Percentiles rank a stretch among this genome's conserved stretches.
Evolutionary conservation across 2,888 invertebrate genomes (phyloP).

Genomic region (Mesochorus sp.): DNA sequence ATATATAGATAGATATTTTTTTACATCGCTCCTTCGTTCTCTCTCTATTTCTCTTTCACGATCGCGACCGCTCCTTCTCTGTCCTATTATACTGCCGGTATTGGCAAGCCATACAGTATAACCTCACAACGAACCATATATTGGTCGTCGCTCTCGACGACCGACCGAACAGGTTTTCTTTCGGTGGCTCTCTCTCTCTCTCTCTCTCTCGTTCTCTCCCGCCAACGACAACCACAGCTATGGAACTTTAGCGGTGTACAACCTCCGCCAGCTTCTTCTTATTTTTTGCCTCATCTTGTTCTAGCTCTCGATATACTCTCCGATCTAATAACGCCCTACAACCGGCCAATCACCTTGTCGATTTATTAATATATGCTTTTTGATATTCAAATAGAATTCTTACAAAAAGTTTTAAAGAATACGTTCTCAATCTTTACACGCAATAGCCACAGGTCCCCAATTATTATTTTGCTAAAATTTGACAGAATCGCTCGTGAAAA

Average conservation of each 20-base stretch:
- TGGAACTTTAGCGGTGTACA: slow-evolving; percentile 43
- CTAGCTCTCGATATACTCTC: slow-evolving; percentile 33
- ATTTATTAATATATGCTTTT: slow-evolving; percentile 11
- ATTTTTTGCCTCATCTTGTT: slow-evolving; percentile 39
- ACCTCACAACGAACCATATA: slow-evolving; percentile 35
- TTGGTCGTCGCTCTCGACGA: slow-evolving; percentile 42
- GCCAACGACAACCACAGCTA: slow-evolving; percentile 19
- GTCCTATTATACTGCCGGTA: slow-evolving; percentile 45
- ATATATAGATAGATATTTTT: neutral
- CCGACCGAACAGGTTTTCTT: slow-evolving; percentile 61
- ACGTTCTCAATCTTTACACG: no score
- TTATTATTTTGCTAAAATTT: no score
- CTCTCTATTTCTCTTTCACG: neutral
- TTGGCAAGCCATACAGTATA: slow-evolving; percentile 37
- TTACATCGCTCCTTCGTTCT: slow-evolving; percentile 4
- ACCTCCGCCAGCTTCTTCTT: slow-evolving; percentile 2
- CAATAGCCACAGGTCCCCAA: no score
- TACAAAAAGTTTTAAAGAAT: no score
- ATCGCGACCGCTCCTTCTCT: neutral
- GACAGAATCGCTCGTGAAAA: no score
- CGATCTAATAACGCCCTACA: slow-evolving; percentile 60
- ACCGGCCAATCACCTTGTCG: slow-evolving; percentile 38
- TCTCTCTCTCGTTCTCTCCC: slow-evolving; percentile 32
- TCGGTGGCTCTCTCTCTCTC: slow-evolving; percentile 43
- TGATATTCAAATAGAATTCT: no score